These are phyloP conservation scores for Drosophila mojavensis DNA, from an alignment of 1,140 invertebrate genomes.

Conservation along the genomic window DNA sequence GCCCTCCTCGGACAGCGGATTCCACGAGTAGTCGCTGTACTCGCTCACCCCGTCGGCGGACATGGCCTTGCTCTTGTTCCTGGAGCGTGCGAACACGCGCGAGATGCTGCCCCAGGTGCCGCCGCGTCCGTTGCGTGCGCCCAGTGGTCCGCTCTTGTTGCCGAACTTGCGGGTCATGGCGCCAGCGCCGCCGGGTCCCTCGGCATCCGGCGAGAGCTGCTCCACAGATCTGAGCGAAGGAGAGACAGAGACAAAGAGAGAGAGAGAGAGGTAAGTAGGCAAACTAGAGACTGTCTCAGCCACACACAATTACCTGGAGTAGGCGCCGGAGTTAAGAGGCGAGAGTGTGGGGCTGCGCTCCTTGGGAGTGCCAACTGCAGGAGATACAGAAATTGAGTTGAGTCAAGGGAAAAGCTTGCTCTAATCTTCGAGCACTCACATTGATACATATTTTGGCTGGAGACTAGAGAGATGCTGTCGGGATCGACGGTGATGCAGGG, in stretches of 20 bases:
- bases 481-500: constrained; percentile 83
- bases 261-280: not conserved
- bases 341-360: constrained; percentile 92
- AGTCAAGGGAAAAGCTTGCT: too few species aligned
- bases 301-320: constrained; percentile 87
- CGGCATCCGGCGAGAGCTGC: constrained; percentile 85
- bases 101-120: constrained; percentile 92
- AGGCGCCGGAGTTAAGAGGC: constrained; percentile 90
- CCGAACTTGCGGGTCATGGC: constrained; percentile 82
- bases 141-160: constrained; percentile 81
- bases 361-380: constrained; percentile 90
- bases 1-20: constrained; percentile 92
- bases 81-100: constrained; percentile 92
- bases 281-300: not conserved
- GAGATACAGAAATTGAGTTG: not conserved
- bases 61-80: constrained; percentile 90
- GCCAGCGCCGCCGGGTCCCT: constrained; percentile 84
- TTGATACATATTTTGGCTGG: constrained; percentile 90
- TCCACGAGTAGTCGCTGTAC: constrained; percentile 86
- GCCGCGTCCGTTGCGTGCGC: constrained; percentile 86
- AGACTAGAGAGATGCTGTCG: constrained; percentile 82
- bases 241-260: too few species aligned
- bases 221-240: constrained; percentile 88
- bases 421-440: constrained; percentile 85
- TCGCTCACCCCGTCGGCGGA: constrained; percentile 84